Base-by-base conservation (phyloP, 37 sponge, comb jelly and placozoan species). In the Tethya wilhelma region DNA sequence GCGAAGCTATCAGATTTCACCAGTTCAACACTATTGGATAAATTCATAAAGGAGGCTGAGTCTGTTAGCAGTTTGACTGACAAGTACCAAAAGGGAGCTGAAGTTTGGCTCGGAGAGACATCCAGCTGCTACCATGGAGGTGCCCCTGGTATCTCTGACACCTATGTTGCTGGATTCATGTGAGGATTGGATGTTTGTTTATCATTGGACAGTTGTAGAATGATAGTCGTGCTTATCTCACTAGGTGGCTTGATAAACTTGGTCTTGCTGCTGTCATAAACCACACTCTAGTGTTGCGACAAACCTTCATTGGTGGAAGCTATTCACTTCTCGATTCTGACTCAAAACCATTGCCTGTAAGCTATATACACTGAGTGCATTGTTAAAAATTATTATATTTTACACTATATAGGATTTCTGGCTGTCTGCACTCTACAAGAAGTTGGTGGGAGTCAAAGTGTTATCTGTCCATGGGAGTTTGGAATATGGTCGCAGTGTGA, bases 41-140 rank as follows among this genome's bases (percentile, higher is more conserved):
- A n/a, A 14, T 69, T 83, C 45, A 56, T 76, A 0, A 1, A 25
- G 56, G 41, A 33, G n/a, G 68, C 72, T 33, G 32, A 22, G 7
- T 23, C 0, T 28, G 44, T 59, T 9, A 49, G 32, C 26, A 22
- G 19, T 9, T 25, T 22, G 2, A 44, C 65, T 0, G 63, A 57
- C 4, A 23, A 36, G 19, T 55, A 59, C 30, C 68, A 38, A 34
- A 79, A 60, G 2, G 39, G 44, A 4, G 75, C 79, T 36, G 84
- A 89, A 23, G 23, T 89, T 20, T 89, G 90, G 90, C 65, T 89
- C 11, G 90, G 90, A 59, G 87, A 86, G 59, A 85, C 86, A 1
- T 68, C 86, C 59, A 77, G 71, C 30, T 19, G 41, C 0, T 85
- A 69, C 70, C 78, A 46, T 44, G 78, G 86, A 14, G 86, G 86